Percentiles rank a stretch among this genome's conserved stretches.
Conservation (phyloP, 2,888 invertebrate genomes). For the Xestia rhomboidea region DNA sequence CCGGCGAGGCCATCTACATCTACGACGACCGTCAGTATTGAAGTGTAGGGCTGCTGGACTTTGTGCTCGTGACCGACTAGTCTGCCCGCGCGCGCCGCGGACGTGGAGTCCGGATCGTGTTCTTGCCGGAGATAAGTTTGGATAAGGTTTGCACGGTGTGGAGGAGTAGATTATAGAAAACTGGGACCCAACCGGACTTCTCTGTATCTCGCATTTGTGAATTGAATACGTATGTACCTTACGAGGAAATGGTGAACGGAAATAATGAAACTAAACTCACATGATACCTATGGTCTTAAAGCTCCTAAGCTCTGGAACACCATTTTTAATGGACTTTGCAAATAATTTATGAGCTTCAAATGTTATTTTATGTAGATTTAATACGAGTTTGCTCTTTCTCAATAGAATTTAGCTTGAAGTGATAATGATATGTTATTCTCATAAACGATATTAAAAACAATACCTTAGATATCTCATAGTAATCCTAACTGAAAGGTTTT, state of each 20-base stretch:
- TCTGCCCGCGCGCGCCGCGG: conserved; percentile 62
- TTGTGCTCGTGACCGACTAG: conserved; percentile 70
- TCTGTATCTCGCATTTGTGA: conserved; percentile 64
- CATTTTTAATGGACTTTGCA: conserved; percentile 71
- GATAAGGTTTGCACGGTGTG: conserved; percentile 66
- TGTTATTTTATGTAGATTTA: conserved; percentile 76
- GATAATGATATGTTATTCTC: conserved; percentile 81
- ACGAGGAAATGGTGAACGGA: conserved; percentile 60
- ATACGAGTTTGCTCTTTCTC: conserved; percentile 80
- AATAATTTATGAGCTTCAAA: conserved; percentile 76
- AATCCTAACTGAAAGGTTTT: conserved; percentile 75
- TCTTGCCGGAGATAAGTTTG: conserved; percentile 66
- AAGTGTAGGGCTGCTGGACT: conserved; percentile 62
- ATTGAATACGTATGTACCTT: conserved; percentile 67
- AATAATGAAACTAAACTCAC: conserved; percentile 54
- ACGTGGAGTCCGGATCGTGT: conserved; percentile 54
- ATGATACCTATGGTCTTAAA: conserved; percentile 61
- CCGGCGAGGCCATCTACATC: conserved; percentile 92
- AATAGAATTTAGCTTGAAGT: conserved; percentile 82
- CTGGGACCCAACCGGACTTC: conserved; percentile 84
- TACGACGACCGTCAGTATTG: conserved; percentile 89
- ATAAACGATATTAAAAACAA: conserved; percentile 79
- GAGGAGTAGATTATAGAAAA: conserved; percentile 77
- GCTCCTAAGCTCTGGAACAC: conserved; percentile 59
- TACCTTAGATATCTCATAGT: conserved; percentile 80